Evolutionary conservation across 2,797 vertebrate genomes (phyloP).

Genomic region (Siniperca undulata): DNA sequence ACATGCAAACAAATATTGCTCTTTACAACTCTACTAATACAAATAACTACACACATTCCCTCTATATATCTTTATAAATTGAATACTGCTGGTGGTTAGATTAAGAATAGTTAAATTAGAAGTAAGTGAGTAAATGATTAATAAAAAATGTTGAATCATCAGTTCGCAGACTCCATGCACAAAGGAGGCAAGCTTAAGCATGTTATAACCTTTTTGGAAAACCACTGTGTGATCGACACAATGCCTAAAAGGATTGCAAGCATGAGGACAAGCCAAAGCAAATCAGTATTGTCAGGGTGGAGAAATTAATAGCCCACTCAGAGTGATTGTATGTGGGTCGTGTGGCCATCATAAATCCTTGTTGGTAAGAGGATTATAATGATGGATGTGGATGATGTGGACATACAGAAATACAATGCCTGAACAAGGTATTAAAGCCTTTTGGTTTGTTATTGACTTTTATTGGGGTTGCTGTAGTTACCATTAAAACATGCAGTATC

Average conservation of each 20-base stretch:
- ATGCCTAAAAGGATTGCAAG: not conserved
- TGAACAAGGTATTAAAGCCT: not conserved
- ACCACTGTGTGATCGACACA: not conserved
- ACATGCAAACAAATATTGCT: not conserved
- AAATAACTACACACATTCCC: no score
- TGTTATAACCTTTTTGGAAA: not conserved
- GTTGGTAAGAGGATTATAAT: conserved; percentile 76
- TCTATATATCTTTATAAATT: no score
- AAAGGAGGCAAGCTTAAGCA: not conserved
- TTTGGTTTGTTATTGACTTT: not conserved
- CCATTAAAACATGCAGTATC: not conserved
- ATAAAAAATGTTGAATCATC: not conserved
- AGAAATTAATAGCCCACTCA: conserved; percentile 58
- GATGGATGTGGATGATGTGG: conserved; percentile 46
- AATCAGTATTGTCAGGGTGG: not conserved
- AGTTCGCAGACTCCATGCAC: not conserved
- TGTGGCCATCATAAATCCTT: conserved; percentile 48
- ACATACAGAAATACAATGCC: conserved; percentile 22
- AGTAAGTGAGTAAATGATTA: no score
- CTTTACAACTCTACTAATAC: not conserved
- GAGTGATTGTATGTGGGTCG: conserved; percentile 59
- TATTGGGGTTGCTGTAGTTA: not conserved
- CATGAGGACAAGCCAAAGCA: not conserved
- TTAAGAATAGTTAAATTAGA: no score
- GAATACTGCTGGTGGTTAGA: no score